phyloP scores from a whole-genome alignment of 2,888 invertebrate genomes.

The Lymantria dispar region DNA sequence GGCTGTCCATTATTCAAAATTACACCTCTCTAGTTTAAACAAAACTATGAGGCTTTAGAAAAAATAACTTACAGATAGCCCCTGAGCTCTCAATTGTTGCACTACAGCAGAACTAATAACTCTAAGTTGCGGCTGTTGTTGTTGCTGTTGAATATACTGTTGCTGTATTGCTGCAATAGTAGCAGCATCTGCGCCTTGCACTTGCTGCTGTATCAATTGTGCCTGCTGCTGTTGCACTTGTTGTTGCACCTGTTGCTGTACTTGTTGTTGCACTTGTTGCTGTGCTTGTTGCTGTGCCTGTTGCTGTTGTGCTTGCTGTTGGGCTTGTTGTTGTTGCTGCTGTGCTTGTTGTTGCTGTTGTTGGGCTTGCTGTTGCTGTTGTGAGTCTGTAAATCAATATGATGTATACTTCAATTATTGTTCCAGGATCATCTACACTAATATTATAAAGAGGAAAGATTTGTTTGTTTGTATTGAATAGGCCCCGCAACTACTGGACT shows the following conservation, averaged over 20 bases:
- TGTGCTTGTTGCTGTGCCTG: conserved; percentile 32
- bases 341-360: conserved; percentile 43
- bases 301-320: conserved; percentile 57
- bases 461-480: too few relatives aligned
- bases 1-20: too few relatives aligned
- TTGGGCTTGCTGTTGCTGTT: conserved; percentile 2
- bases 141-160: conserved; percentile 75
- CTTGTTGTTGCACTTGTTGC: conserved; percentile 28
- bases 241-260: conserved; percentile 42
- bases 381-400: conserved; percentile 26
- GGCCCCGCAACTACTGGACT: too few relatives aligned
- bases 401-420: too few relatives aligned
- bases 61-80: conserved; percentile 63
- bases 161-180: conserved; percentile 76
- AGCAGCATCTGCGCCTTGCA: conserved; percentile 68
- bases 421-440: too few relatives aligned
- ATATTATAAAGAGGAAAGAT: too few relatives aligned
- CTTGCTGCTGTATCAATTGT: conserved; percentile 63
- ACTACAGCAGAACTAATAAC: conserved; percentile 83
- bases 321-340: conserved; percentile 51
- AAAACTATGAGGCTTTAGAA: too few relatives aligned
- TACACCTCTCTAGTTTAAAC: too few relatives aligned
- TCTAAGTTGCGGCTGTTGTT: conserved; percentile 80
- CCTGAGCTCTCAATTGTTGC: conserved; percentile 82
- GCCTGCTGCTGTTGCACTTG: conserved; percentile 50